Evolutionary conservation across 2,888 invertebrate genomes (phyloP).

Genomic region (Smittia aterrima): DNA sequence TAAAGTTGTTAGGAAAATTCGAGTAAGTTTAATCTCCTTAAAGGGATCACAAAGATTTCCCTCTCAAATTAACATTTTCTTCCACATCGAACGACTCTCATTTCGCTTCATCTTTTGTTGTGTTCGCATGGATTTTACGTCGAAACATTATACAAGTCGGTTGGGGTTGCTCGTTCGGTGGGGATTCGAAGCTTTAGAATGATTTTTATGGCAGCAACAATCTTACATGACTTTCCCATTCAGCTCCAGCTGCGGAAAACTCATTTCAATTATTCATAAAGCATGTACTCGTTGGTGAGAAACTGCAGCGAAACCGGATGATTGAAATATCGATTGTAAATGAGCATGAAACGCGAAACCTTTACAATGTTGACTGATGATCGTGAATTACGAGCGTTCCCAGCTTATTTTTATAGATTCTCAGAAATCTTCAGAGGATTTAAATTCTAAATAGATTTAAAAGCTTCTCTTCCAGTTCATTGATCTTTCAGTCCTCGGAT

Average conservation of each 20-base stretch:
- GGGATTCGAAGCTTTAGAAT: background rate
- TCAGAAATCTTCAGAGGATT: too few species aligned
- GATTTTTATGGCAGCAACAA: background rate
- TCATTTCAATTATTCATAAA: constrained; percentile 13
- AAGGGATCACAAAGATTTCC: background rate
- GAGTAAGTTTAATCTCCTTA: constrained; percentile 58
- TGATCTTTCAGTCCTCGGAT: too few species aligned
- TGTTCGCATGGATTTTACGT: background rate
- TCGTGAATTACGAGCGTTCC: too few species aligned
- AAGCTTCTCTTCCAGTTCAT: too few species aligned
- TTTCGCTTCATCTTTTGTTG: background rate
- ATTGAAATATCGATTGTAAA: constrained; percentile 6
- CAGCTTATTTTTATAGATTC: too few species aligned
- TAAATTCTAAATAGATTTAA: too few species aligned
- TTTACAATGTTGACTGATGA: background rate
- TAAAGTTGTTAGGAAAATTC: constrained; percentile 74
- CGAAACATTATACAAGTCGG: background rate
- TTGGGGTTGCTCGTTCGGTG: background rate
- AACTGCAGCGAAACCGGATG: background rate
- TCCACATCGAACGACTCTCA: background rate
- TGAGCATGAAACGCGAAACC: background rate
- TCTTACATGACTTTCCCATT: constrained; percentile 17
- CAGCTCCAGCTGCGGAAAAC: background rate
- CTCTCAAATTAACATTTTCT: background rate
- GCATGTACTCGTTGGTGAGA: background rate